Evolutionary conservation across 2,113 vertebrate species (phyloP).

Genomic region (Peucedramus taeniatus): DNA sequence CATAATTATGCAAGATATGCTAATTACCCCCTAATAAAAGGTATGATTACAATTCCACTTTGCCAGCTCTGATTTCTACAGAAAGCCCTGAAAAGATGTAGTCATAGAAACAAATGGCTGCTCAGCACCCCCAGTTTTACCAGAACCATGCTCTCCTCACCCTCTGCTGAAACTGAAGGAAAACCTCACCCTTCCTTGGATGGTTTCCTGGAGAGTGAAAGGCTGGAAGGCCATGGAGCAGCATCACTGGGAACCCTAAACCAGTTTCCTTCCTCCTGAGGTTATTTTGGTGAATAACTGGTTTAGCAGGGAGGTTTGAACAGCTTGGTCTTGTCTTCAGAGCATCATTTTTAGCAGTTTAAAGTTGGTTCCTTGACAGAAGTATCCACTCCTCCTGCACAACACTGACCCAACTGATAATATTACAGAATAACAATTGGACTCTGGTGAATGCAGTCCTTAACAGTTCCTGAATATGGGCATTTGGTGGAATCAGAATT

Average conservation of each 20-base stretch:
- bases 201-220: neutral
- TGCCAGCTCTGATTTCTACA: neutral
- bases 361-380: neutral
- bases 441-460: neutral
- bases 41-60: neutral
- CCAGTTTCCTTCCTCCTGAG: neutral
- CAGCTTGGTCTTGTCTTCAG: neutral
- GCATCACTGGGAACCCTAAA: neutral
- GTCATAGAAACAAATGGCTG: conserved; percentile 36
- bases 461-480: neutral
- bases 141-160: neutral
- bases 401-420: neutral
- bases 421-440: neutral
- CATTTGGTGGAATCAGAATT: neutral
- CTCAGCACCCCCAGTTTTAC: neutral
- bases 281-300: neutral
- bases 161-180: neutral
- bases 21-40: conserved; percentile 21
- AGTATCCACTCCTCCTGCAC: neutral
- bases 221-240: neutral
- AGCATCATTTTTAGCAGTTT: neutral
- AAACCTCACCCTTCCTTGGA: neutral
- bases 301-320: neutral
- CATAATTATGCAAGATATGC: neutral
- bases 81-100: neutral